Conservation (phyloP, 2,888 invertebrate genomes). For the Digitonthophagus gazella region DNA sequence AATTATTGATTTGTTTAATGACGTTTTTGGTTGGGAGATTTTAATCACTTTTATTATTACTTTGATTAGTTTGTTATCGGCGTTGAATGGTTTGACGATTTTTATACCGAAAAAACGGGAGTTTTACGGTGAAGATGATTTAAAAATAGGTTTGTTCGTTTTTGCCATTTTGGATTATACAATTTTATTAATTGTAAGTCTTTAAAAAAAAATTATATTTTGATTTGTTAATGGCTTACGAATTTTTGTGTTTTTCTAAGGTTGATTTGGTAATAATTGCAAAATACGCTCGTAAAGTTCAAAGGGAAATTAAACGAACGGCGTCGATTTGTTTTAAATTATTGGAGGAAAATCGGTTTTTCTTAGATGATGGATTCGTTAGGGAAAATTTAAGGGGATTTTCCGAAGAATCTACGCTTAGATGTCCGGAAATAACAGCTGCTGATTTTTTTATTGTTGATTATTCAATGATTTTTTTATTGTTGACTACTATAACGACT, state of each 20-base stretch:
- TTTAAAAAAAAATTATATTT: not conserved
- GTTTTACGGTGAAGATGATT: not conserved
- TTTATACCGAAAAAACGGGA: constrained; percentile 17
- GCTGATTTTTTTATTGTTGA: not conserved
- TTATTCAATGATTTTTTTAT: not conserved
- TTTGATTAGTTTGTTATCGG: constrained; percentile 18
- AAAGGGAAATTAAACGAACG: not conserved
- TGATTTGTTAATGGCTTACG: not conserved
- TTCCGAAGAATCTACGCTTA: constrained; percentile 5
- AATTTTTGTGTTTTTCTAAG: not conserved
- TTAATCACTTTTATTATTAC: constrained; percentile 20
- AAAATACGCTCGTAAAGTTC: not conserved
- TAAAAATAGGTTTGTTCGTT: constrained; percentile 10
- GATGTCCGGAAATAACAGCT: not conserved
- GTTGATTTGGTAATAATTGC: constrained; percentile 3
- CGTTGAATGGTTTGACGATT: constrained; percentile 18
- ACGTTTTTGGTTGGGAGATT: constrained; percentile 23
- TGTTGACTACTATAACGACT: not conserved
- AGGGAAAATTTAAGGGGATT: not conserved
- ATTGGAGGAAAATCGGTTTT: not conserved
- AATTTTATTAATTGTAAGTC: constrained; percentile 21
- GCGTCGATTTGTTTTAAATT: not conserved
- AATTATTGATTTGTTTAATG: constrained; percentile 22
- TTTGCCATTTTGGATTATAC: constrained; percentile 20
- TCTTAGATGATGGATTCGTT: not conserved